Conservation (phyloP, 2,888 invertebrate species). For the Apamea anceps region DNA sequence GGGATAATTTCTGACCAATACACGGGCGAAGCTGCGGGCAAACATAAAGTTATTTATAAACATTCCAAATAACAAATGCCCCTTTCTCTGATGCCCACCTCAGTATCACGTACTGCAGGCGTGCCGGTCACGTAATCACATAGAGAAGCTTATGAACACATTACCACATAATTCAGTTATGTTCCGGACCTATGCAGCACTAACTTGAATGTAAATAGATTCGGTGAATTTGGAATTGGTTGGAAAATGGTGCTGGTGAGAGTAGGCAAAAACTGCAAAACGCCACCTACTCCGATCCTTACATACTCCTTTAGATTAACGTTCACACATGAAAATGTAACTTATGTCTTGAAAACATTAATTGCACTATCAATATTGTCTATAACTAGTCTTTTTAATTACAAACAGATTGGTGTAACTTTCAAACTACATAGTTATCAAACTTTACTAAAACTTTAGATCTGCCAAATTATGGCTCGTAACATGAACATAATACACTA, state of each 20-base stretch:
- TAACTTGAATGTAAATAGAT: not conserved
- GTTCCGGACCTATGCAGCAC: not conserved
- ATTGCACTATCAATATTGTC: not conserved
- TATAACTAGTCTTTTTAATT: not conserved
- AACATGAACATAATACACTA: not conserved
- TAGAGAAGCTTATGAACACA: not conserved
- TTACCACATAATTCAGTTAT: not conserved
- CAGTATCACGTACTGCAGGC: not conserved
- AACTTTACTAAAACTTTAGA: not conserved
- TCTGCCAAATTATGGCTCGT: not conserved
- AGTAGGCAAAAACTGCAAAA: not conserved
- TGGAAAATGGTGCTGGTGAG: not conserved
- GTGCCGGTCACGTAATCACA: not conserved
- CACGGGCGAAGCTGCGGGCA: not conserved
- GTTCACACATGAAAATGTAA: not conserved
- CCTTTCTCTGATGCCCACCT: not conserved
- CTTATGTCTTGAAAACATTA: not conserved
- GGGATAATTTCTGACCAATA: not conserved
- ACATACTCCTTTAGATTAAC: not conserved
- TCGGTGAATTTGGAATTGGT: not conserved
- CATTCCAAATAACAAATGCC: not conserved
- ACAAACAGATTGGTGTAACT: not conserved
- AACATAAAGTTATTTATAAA: not conserved
- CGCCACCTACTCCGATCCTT: not conserved
- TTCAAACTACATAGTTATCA: not conserved